Conservation (phyloP, 30 jellyfish, hydroid and myxozoan species). For the Turritopsis dohrnii region DNA sequence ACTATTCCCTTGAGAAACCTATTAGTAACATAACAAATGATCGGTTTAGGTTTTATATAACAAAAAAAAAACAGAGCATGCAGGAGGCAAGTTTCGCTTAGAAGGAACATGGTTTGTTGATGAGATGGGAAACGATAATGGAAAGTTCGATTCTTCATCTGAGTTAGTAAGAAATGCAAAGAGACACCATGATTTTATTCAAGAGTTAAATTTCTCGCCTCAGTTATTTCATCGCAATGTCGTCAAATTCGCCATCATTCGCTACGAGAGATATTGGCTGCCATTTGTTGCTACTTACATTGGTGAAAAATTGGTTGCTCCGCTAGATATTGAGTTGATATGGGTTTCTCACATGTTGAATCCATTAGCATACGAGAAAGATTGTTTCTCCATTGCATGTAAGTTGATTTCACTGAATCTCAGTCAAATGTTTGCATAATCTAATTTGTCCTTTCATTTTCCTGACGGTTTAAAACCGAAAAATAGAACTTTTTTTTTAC, state of each 20-base stretch:
- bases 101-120: background rate
- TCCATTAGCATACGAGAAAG: slow-evolving; percentile 75
- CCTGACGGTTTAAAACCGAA: no score
- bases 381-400: slow-evolving; percentile 52
- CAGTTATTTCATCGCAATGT: slow-evolving; percentile 31
- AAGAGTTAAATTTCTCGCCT: slow-evolving; percentile 47
- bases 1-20: background rate
- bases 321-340: slow-evolving; percentile 77
- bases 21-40: background rate
- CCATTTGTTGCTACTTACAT: slow-evolving; percentile 72
- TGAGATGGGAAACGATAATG: slow-evolving; percentile 72
- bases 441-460: no score
- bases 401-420: background rate
- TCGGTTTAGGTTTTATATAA: background rate
- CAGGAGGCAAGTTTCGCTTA: background rate
- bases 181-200: slow-evolving; percentile 61
- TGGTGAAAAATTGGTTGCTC: slow-evolving; percentile 61
- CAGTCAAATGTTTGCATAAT: no score
- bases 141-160: slow-evolving; percentile 40
- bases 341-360: slow-evolving; percentile 84
- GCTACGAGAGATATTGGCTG: slow-evolving; percentile 76
- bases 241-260: slow-evolving; percentile 47
- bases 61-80: background rate
- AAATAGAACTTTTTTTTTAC: no score
- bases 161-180: slow-evolving; percentile 46